phyloP scores from a whole-genome alignment of 64 coral and sea anemone species.

The Dendrophyllia cribrosa region DNA sequence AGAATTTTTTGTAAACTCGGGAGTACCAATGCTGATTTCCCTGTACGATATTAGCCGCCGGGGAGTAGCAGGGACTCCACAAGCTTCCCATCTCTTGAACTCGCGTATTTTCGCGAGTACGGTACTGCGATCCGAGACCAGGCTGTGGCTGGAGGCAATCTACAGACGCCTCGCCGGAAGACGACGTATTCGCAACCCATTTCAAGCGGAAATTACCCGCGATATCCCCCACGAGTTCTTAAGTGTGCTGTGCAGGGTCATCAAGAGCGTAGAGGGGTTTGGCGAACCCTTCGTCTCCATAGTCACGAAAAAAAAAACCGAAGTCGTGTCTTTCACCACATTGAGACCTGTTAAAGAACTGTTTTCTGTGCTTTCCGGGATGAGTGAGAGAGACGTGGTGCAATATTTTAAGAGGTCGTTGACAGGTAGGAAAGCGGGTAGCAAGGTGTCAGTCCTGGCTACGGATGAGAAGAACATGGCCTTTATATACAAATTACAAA shows the following conservation, averaged over 20 bases:
- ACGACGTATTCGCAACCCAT: neutral
- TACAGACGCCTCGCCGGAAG: neutral
- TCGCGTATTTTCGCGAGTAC: neutral
- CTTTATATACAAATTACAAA: constrained; percentile 65
- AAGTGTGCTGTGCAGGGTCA: neutral
- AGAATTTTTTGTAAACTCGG: neutral
- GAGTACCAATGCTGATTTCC: neutral
- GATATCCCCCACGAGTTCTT: constrained; percentile 25
- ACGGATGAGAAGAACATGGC: constrained; percentile 49
- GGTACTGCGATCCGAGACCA: neutral
- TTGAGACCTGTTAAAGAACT: constrained; percentile 26
- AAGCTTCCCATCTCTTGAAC: neutral
- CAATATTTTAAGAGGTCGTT: neutral
- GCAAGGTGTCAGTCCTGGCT: constrained; percentile 37
- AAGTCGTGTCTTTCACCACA: constrained; percentile 10
- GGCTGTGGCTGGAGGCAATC: constrained; percentile 30
- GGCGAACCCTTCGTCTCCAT: constrained; percentile 4
- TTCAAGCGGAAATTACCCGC: neutral
- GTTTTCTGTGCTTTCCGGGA: constrained; percentile 1
- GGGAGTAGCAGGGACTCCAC: neutral
- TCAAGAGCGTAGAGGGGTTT: constrained; percentile 7
- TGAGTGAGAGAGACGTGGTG: neutral
- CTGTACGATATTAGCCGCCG: constrained; percentile 3
- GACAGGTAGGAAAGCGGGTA: constrained; percentile 29
- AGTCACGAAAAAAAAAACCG: neutral